A percentile compares a stretch with the other conserved stretches of the same genome.
phyloP scores from a whole-genome alignment of 1,140 invertebrate genomes.

The Rhagoletis pomonella region DNA sequence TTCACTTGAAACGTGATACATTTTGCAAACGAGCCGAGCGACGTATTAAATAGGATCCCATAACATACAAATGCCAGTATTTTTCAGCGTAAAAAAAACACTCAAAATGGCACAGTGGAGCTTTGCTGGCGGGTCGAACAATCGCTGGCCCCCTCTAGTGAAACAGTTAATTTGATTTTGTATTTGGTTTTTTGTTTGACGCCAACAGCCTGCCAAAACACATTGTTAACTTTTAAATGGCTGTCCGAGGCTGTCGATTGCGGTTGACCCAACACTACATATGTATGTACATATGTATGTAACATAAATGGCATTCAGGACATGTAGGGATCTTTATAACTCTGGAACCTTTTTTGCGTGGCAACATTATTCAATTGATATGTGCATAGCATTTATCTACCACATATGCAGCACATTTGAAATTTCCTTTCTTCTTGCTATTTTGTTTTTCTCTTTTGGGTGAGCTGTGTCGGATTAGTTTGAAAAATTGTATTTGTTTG shows the following conservation, averaged over 20 bases:
- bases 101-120: not conserved
- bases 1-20: constrained; percentile 49
- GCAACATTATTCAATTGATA: not conserved
- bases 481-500: constrained; percentile 8
- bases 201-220: constrained; percentile 35
- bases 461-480: constrained; percentile 13
- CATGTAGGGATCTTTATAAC: not conserved
- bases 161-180: constrained; percentile 39
- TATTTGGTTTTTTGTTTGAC: not conserved
- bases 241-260: constrained; percentile 16
- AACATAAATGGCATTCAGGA: not conserved
- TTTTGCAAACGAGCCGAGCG: constrained; percentile 23
- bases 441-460: not conserved
- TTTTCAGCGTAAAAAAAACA: not conserved
- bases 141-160: not conserved
- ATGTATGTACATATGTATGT: not conserved
- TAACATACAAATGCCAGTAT: not conserved
- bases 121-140: not conserved
- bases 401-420: not conserved
- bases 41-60: constrained; percentile 16
- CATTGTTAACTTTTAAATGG: constrained; percentile 40
- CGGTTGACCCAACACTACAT: constrained; percentile 2
- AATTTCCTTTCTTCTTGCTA: not conserved
- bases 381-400: not conserved
- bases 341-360: not conserved